Conservation (phyloP, 1,140 invertebrate species). For the Aplysia californica region DNA sequence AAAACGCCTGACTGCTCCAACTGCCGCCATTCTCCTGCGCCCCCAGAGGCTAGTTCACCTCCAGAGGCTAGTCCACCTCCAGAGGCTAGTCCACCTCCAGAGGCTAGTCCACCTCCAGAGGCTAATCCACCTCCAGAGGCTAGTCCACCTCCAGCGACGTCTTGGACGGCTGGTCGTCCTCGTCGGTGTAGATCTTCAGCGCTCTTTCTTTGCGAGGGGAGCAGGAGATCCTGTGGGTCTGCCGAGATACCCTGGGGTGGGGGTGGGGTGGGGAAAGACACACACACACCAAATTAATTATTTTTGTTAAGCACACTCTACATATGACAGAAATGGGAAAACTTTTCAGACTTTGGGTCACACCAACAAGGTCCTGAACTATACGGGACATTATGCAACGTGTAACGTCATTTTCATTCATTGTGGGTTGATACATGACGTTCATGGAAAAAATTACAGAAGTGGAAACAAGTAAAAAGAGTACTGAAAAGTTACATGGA, state of each 20-base stretch:
- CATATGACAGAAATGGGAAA: neutral
- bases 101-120: slow-evolving; percentile 41
- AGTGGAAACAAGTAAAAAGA: no score
- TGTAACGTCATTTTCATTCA: no score
- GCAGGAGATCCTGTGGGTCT: slow-evolving; percentile 52
- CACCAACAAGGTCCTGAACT: no score
- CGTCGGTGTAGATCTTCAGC: slow-evolving; percentile 80
- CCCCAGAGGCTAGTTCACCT: no score
- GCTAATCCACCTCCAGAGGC: neutral
- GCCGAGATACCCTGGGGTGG: slow-evolving; percentile 52
- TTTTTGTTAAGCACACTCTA: no score
- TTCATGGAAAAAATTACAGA: no score
- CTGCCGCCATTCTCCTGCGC: neutral
- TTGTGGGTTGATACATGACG: no score
- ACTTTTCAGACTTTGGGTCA: no score
- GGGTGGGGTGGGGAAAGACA: neutral
- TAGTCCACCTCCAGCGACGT: slow-evolving; percentile 41
- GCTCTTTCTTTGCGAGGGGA: slow-evolving; percentile 77
- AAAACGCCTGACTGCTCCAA: neutral
- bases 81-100: neutral
- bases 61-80: neutral
- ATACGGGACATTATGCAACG: no score
- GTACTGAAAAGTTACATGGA: no score
- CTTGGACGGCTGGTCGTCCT: slow-evolving; percentile 38
- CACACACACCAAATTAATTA: no score